Evolutionary conservation across 2,797 vertebrate genomes (phyloP).

Genomic region (Petrocephalus schoutedeni): DNA sequence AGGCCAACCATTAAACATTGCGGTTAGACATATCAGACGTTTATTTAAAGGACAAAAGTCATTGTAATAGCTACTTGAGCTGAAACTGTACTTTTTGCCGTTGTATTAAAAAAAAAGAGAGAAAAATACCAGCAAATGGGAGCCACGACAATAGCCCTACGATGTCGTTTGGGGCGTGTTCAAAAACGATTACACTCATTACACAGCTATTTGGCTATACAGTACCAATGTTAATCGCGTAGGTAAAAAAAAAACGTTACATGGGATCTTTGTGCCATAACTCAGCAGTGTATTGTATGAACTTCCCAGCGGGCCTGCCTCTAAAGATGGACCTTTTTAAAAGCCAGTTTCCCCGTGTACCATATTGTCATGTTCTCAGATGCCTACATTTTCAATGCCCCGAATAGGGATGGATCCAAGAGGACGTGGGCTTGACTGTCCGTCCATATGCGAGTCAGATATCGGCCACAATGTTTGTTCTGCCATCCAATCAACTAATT

Average conservation of each 20-base stretch:
- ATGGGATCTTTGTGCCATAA: not conserved
- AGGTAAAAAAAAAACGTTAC: not conserved
- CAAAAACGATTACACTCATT: not conserved
- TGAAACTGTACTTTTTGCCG: not conserved
- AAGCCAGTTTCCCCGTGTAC: not conserved
- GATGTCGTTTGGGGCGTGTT: not conserved
- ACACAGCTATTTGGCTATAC: not conserved
- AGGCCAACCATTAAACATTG: not conserved
- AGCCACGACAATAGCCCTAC: not conserved
- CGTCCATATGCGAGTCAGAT: constrained; percentile 13
- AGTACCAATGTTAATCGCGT: not conserved
- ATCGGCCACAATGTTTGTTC: constrained; percentile 12
- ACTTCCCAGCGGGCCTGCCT: no score
- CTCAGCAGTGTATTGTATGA: not conserved
- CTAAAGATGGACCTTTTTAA: not conserved
- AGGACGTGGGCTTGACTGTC: not conserved
- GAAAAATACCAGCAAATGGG: not conserved
- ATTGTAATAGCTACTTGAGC: not conserved
- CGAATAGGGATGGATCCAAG: not conserved
- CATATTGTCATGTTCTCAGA: not conserved
- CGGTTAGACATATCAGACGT: not conserved
- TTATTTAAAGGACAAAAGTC: not conserved
- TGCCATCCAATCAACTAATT: constrained; percentile 24
- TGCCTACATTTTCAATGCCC: not conserved
- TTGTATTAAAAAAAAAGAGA: not conserved